Evolutionary conservation across 53 echinoderm and acorn worm genomes (phyloP).

Genomic region (Echinometra lucunter): DNA sequence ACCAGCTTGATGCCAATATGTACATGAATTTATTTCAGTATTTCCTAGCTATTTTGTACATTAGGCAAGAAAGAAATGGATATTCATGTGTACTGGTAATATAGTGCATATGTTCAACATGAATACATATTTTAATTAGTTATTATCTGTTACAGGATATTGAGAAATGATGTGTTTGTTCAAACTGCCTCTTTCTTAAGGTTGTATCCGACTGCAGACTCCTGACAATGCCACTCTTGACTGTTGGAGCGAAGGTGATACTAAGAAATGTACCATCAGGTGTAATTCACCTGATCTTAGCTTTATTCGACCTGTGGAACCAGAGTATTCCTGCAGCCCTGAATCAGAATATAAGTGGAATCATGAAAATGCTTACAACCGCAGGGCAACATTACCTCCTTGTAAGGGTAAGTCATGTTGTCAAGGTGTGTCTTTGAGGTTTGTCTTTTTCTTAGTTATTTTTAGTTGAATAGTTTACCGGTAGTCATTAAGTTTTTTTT

Average conservation of each 20-base stretch:
- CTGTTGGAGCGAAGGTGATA: constrained; percentile 20
- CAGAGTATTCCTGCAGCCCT: constrained; percentile 5
- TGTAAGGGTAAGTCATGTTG: constrained; percentile 41
- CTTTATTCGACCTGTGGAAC: neutral
- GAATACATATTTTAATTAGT: no score
- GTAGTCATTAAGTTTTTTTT: no score
- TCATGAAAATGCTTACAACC: constrained; percentile 20
- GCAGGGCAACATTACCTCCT: neutral
- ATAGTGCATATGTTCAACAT: no score
- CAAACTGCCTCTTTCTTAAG: neutral
- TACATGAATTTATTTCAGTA: no score
- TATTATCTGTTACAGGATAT: no score
- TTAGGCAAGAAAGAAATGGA: no score
- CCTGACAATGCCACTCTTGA: neutral
- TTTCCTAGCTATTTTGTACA: no score
- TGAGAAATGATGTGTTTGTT: neutral
- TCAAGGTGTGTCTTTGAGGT: no score
- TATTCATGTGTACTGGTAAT: no score
- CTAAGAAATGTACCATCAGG: neutral
- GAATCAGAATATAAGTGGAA: constrained; percentile 56
- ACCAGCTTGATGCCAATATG: no score
- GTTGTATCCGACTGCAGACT: neutral
- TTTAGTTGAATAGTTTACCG: no score
- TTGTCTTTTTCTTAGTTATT: no score
- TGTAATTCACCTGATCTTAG: neutral